Conservation (phyloP, 2,888 invertebrate species). For the Microdon myrmicae region DNA sequence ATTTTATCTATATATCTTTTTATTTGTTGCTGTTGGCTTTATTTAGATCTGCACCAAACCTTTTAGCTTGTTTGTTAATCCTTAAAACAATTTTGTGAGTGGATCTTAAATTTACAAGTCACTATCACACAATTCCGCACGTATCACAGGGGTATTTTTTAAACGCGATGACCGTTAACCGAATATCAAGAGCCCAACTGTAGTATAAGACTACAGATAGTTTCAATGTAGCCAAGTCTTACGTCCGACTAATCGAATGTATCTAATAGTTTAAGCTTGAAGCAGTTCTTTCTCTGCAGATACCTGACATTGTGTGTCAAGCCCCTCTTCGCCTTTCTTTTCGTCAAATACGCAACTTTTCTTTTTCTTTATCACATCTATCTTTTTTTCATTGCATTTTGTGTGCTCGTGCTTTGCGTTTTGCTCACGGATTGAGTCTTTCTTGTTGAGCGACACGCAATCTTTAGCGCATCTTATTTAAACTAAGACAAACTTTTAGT, state of each 20-base stretch:
- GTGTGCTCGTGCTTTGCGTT: slow-evolving; percentile 13
- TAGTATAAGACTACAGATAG: not conserved
- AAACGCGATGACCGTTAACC: slow-evolving; percentile 7
- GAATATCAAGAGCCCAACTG: slow-evolving; percentile 3
- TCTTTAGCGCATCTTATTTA: too few species aligned
- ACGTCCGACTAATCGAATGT: slow-evolving; percentile 50
- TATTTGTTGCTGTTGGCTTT: too few species aligned
- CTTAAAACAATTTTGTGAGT: too few species aligned
- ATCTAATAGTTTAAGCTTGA: slow-evolving; percentile 37
- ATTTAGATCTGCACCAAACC: too few species aligned
- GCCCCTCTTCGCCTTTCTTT: slow-evolving; percentile 36
- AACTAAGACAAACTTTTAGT: too few species aligned
- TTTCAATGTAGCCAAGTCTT: slow-evolving; percentile 48
- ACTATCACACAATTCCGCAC: too few species aligned
- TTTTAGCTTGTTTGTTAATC: too few species aligned
- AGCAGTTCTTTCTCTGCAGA: slow-evolving; percentile 30
- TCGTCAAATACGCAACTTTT: slow-evolving; percentile 5
- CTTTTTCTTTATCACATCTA: slow-evolving; percentile 11
- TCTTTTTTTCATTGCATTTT: slow-evolving; percentile 15
- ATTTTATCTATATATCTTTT: slow-evolving; percentile 4
- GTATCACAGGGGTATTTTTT: slow-evolving; percentile 3
- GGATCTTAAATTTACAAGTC: too few species aligned
- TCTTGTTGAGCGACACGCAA: too few species aligned
- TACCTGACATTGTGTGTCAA: slow-evolving; percentile 25
- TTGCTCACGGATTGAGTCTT: too few species aligned